Evolutionary conservation across 2,797 vertebrate species (phyloP), one percentile per base, ranked within the genome.

Genomic region (Betta splendens): DNA sequence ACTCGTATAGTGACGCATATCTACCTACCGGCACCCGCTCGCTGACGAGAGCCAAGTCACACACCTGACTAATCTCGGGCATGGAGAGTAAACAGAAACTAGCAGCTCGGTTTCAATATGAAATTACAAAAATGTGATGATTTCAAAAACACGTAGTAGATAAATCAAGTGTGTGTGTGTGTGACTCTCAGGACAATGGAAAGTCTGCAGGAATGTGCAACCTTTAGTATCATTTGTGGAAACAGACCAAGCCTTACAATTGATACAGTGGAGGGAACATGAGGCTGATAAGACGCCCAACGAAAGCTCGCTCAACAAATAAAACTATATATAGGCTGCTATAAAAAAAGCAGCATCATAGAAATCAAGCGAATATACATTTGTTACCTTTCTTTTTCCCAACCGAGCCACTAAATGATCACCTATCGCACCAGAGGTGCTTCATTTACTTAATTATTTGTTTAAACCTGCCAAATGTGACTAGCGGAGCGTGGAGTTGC

Each of bases 31-130:
- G 16, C 22, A 22, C 38, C 10, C 9, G 17, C 45, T 1, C 10
- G 7, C 16, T 54, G 12, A 13, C 18, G 4, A 16, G 11, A 9
- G 38, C 5, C 26, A 28, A 32, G 32, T 62, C 64, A 49, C 25
- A 35, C 33, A 47, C 33, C 23, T 64, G 53, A 42, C 39, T 60
- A 20, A 73, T 58, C 31, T 17, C 33, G 35, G 28, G 48, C n/a
- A 42, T 28, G 1, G 3, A 25, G n/a, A n/a, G 17, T 23, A 13
- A 51, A 61, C 44, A 43, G 31, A 64, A 73, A 75, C 61, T 20
- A 31, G 22, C 23, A 38, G 22, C 35, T 3, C 12, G 16, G 60
- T 62, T 67, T 69, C 9, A 12, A 12, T 22, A 26, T 20, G 40
- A 25, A 38, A 25, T 1, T 0, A 8, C 12, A 22, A 10, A 38